Percentiles rank a stretch among this genome's conserved stretches.
phyloP scores from a whole-genome alignment of 2,888 invertebrate genomes.

The Eupelmus urozonus region DNA sequence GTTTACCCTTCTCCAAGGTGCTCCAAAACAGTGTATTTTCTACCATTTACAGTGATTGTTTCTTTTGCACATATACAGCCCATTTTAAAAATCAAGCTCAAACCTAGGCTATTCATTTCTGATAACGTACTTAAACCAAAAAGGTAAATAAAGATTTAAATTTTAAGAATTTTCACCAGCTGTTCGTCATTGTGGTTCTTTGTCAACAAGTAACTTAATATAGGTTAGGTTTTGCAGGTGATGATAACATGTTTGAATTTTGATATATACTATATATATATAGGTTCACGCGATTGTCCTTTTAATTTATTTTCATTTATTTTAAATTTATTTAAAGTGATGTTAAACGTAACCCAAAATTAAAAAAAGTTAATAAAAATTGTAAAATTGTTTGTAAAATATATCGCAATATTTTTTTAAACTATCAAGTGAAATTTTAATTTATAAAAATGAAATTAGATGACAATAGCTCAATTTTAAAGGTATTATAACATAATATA shows the following conservation, averaged over 20 bases:
- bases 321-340: not conserved
- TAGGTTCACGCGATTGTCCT: conserved; percentile 14
- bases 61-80: conserved; percentile 89
- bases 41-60: conserved; percentile 84
- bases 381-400: too few relatives aligned
- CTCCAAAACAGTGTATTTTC: conserved; percentile 84
- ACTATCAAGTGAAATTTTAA: not conserved
- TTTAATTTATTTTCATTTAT: not conserved
- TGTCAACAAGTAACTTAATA: conserved; percentile 21
- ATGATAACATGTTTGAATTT: conserved; percentile 28
- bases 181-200: conserved; percentile 51
- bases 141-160: conserved; percentile 19
- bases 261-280: not conserved
- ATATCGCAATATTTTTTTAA: too few relatives aligned
- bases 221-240: conserved; percentile 44
- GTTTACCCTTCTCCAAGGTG: conserved; percentile 87
- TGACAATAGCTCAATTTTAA: conserved; percentile 1
- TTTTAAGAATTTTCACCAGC: conserved; percentile 49
- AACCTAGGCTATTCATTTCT: conserved; percentile 84
- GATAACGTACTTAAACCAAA: conserved; percentile 43
- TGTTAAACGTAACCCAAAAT: not conserved
- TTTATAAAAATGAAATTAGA: conserved; percentile 16
- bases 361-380: too few relatives aligned
- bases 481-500: conserved; percentile 36
- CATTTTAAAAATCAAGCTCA: conserved; percentile 84